These are phyloP conservation scores for Marmota flaviventris DNA, from an alignment of 2,113 vertebrate genomes.

Conservation along the genomic window DNA sequence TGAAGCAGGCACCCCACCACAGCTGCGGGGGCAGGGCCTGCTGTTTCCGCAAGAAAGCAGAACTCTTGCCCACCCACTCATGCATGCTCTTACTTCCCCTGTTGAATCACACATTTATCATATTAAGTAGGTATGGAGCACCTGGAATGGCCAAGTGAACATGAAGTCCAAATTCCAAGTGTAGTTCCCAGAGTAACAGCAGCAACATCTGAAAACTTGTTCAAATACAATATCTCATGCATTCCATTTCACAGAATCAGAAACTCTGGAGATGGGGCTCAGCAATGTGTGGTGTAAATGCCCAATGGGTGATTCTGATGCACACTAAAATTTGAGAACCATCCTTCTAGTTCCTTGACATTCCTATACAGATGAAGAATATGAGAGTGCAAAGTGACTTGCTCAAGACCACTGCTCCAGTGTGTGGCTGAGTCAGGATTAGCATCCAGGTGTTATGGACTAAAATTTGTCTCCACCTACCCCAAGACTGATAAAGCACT, in stretches of 20 bases:
- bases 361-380: not conserved
- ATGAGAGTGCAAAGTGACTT: not conserved
- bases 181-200: not conserved
- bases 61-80: not conserved
- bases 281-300: not conserved
- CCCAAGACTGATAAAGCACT: not conserved
- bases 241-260: not conserved
- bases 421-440: not conserved
- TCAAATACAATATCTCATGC: not conserved
- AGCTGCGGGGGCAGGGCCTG: not conserved
- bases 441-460: not conserved
- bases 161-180: not conserved
- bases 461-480: not conserved
- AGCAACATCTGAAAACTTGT: not conserved
- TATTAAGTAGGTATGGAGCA: not conserved
- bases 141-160: not conserved
- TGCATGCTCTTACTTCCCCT: not conserved
- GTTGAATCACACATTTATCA: not conserved
- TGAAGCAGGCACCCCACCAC: not conserved
- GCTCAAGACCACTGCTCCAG: not conserved
- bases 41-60: not conserved
- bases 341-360: not conserved
- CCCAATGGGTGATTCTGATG: not conserved
- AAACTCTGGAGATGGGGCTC: not conserved
- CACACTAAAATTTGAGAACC: not conserved